Conservation (phyloP, 1,140 invertebrate genomes). For the Euglossa dilemma region DNA sequence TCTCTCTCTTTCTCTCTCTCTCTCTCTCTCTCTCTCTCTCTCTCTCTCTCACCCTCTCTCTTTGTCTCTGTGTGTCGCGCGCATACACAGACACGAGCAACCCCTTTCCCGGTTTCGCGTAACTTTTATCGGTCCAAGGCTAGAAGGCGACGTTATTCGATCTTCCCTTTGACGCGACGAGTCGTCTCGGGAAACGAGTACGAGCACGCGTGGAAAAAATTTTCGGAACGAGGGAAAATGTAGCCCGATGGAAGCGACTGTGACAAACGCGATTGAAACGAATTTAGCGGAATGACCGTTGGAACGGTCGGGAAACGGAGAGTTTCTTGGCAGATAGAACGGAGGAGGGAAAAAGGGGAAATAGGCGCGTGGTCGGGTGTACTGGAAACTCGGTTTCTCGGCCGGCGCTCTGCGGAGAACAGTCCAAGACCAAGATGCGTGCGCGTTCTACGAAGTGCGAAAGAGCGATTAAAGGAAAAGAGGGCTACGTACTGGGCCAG, state of each 20-base stretch:
- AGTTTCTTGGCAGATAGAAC: neutral
- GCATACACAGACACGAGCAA: no score
- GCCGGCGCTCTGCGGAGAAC: no score
- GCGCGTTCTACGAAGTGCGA: constrained; percentile 57
- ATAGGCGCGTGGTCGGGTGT: constrained; percentile 9
- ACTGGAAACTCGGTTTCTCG: constrained; percentile 51
- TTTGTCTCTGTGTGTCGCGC: no score
- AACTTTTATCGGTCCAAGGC: no score
- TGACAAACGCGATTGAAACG: constrained; percentile 66
- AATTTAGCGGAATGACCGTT: constrained; percentile 64
- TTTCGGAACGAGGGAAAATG: constrained; percentile 1
- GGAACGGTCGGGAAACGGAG: neutral
- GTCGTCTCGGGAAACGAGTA: neutral
- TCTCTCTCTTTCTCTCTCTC: neutral
- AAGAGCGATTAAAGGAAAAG: constrained; percentile 35
- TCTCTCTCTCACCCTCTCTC: no score
- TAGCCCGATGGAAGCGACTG: constrained; percentile 14
- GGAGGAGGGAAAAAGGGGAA: constrained; percentile 37
- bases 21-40: neutral
- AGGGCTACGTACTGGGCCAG: constrained; percentile 52
- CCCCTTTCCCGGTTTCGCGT: no score
- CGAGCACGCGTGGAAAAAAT: constrained; percentile 37
- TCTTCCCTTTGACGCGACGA: constrained; percentile 13
- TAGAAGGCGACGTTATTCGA: neutral
- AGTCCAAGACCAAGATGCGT: constrained; percentile 54